These are phyloP conservation scores for Cinclus cinclus DNA, from an alignment of 2,113 vertebrate species.

Conservation along the genomic window DNA sequence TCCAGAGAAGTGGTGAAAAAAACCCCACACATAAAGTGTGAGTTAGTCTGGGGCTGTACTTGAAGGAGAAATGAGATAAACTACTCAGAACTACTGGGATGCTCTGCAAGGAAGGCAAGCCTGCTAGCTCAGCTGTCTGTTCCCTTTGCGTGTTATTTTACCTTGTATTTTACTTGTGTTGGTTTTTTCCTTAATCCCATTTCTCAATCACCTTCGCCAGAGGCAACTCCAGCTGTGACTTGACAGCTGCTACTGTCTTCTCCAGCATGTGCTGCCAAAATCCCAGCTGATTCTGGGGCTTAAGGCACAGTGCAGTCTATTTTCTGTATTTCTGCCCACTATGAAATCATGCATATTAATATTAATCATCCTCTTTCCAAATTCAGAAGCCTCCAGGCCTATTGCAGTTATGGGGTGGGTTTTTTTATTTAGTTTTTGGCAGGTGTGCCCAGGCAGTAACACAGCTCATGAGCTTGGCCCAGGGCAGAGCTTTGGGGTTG, in stretches of 20 bases:
- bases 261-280: conserved; percentile 16
- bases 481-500: not conserved
- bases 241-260: conserved; percentile 28
- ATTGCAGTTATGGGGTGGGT: not conserved
- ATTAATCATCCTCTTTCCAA: not conserved
- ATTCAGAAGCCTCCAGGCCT: not conserved
- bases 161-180: not conserved
- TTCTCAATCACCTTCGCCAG: conserved; percentile 17
- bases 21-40: too few relatives aligned
- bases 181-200: not conserved
- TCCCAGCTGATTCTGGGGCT: not conserved
- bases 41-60: not conserved
- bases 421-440: not conserved
- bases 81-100: not conserved
- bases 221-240: conserved; percentile 12
- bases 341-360: not conserved
- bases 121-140: not conserved
- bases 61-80: not conserved
- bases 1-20: not conserved
- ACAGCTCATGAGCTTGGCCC: accelerated
- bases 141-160: not conserved
- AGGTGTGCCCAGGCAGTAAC: not conserved
- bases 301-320: not conserved
- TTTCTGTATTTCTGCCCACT: not conserved
- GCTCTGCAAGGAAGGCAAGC: not conserved